Evolutionary conservation across 2,888 invertebrate species (phyloP), one percentile per base, ranked within the genome.

Genomic region (Drosophila formosana): DNA sequence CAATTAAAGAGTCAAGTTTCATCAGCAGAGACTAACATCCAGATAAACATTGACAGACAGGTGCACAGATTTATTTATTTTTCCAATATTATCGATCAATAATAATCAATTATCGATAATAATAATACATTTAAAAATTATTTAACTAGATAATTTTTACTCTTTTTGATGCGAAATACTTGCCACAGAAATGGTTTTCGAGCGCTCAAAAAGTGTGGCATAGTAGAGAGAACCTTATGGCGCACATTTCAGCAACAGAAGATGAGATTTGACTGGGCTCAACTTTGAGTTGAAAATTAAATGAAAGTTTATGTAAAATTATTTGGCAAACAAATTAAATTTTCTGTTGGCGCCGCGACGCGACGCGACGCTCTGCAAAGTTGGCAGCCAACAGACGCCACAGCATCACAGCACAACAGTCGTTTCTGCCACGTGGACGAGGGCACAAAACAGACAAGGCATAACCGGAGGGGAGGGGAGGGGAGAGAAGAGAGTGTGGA

Each of bases 261-360:
- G 43, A n/a, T 37, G 37, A 45, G 43, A 55, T 72, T 62, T 50
- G 61, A 53, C 55, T 58, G 41, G 8, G 25, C 30, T 30, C 47
- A 73, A 64, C 67, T 72, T 68, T 71, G 52, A 65, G 58, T 75
- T 57, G 23, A 43, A 70, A 73, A 63, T 70, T 50, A 58, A 71
- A 64, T 66, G 55, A 70, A 70, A 81, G 47, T 71, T 80, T 58
- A 62, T 72, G 68, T 52, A 13, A 46, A 66, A 66, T 60, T 66
- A 77, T 80, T 67, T 71, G 69, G 49, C 63, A 73, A 62, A 45
- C 61, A 67, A 86, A 69, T 70, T 77, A 68, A 73, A 80, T 80
- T 66, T 62, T 55, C 61, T 30, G 30, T 52, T 37, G 11, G 37
- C n/a, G 37, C 37, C 37, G 37, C 37, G 49, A 18, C 41, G 30